Percentiles rank a stretch among this genome's conserved stretches.
These are phyloP conservation scores for Sarcophaga caerulescens DNA, from an alignment of 2,888 invertebrate species.

Conservation along the genomic window DNA sequence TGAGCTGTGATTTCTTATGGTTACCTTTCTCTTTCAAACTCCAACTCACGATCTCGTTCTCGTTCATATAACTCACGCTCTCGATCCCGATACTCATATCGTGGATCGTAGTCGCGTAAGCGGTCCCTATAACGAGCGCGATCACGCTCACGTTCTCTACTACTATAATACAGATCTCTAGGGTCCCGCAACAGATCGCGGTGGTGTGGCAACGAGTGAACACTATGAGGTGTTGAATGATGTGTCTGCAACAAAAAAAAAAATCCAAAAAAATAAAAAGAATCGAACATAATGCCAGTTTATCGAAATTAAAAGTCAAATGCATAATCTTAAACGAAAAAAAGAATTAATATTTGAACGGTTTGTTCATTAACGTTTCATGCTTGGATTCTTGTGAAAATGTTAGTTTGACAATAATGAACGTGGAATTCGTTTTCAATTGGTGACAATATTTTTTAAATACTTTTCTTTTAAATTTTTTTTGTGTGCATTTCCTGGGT, in stretches of 20 bases:
- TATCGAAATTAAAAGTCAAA: slow-evolving; percentile 27
- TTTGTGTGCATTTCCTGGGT: not conserved
- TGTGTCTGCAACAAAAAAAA: slow-evolving; percentile 77
- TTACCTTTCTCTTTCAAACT: slow-evolving; percentile 81
- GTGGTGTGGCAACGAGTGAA: slow-evolving; percentile 82
- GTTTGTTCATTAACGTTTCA: slow-evolving; percentile 1
- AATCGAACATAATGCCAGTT: slow-evolving; percentile 44
- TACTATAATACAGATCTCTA: slow-evolving; percentile 81
- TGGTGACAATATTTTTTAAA: not conserved
- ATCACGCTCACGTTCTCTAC: slow-evolving; percentile 81
- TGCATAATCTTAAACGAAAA: slow-evolving; percentile 3
- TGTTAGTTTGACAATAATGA: slow-evolving; percentile 2
- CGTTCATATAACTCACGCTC: slow-evolving; percentile 81
- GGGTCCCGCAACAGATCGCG: slow-evolving; percentile 81
- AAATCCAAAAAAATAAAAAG: not conserved
- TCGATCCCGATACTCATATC: slow-evolving; percentile 81
- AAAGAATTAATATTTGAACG: too few species aligned
- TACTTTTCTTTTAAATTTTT: not conserved
- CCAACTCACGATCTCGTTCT: slow-evolving; percentile 80
- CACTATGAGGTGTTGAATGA: slow-evolving; percentile 82
- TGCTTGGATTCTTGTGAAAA: slow-evolving; percentile 38
- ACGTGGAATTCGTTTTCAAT: not conserved
- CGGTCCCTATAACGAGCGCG: slow-evolving; percentile 81
- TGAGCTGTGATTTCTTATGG: not conserved
- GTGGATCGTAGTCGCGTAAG: slow-evolving; percentile 80